Evolutionary conservation across 2,888 invertebrate species (phyloP).

Genomic region (Metalampra italica): DNA sequence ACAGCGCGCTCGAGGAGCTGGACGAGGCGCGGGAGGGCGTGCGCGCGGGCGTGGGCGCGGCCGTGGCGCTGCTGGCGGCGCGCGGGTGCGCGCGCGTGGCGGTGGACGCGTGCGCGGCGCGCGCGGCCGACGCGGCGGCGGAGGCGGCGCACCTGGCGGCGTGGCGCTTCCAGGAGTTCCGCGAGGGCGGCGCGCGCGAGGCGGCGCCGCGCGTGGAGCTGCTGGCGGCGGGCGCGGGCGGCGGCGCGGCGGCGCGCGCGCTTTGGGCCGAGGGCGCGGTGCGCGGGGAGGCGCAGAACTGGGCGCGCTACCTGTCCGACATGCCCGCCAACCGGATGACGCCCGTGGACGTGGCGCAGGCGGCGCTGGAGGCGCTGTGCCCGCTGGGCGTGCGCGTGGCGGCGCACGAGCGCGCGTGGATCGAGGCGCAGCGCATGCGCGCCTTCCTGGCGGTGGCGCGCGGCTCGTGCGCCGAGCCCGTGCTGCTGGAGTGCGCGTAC

Average conservation of each 20-base stretch:
- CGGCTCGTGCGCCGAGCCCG: slow-evolving; percentile 82
- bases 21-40: slow-evolving; percentile 57
- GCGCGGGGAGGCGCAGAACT: slow-evolving; percentile 85
- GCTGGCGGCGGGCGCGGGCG: slow-evolving; percentile 45
- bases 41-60: slow-evolving; percentile 57
- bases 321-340: slow-evolving; percentile 89
- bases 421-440: slow-evolving; percentile 80
- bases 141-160: slow-evolving; percentile 81
- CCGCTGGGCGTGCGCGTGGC: slow-evolving; percentile 72
- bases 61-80: slow-evolving; percentile 34
- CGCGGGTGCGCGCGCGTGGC: slow-evolving; percentile 34
- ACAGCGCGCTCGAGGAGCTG: slow-evolving; percentile 46
- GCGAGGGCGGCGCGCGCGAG: slow-evolving; percentile 26
- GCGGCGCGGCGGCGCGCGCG: slow-evolving; percentile 74
- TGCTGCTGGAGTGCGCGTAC: slow-evolving; percentile 82
- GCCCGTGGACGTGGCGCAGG: slow-evolving; percentile 83
- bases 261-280: slow-evolving; percentile 79
- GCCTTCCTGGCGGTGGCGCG: slow-evolving; percentile 80
- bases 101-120: slow-evolving; percentile 79
- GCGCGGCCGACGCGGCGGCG: slow-evolving; percentile 84
- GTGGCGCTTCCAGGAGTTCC: slow-evolving; percentile 75
- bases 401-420: slow-evolving; percentile 82
- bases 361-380: slow-evolving; percentile 80
- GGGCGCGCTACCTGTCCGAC: slow-evolving; percentile 85
- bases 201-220: slow-evolving; percentile 19